Base-by-base conservation (phyloP, 2,113 vertebrate species). In the Pteropus alecto region DNA sequence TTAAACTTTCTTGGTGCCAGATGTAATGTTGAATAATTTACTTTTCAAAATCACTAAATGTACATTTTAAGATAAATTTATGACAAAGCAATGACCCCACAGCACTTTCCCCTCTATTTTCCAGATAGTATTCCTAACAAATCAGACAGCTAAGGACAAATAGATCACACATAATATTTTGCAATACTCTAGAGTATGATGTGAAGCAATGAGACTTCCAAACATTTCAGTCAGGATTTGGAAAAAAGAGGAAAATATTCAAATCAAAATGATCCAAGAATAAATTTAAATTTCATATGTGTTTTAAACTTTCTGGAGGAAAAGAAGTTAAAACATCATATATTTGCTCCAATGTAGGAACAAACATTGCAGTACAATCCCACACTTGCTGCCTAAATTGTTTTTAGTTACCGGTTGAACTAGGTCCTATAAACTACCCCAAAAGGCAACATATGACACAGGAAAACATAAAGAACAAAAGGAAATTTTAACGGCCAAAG, bases 391-490 rank as follows among this genome's bases (percentile, higher is more conserved):
- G 16, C 5, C 21, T 68, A 16, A 35, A 87, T 28, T 48, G 48
- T 35, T 86, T 96, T 61, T 60, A 86, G 61, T 38, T 89, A 24
- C 41, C 93, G 33, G 35, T 38, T 96, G 51, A 84, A 22, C 33
- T n/a, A 68, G 82, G 61, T 95, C 71, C 70, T 87, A 73, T 63
- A 67, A 89, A 60, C 67, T 84, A 85, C 18, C 73, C 77, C 94
- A 96, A 89, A n/a, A 61, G 83, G 54, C 30, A 95, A 87, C 38
- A 73, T 15, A 46, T 87, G 90, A 51, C 51, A 30, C 22, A 97
- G 65, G 65, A 96, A 97, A 95, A 92, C 26, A 85, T 56, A 96
- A 94, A 51, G 46, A 88, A 74, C 14, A 93, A 96, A 95, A 85
- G 35, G 21, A 76, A 93, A 79, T 93, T 95, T 90, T 92, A 97